Evolutionary conservation across 2,888 invertebrate species (phyloP).

Genomic region (Zygaena filipendulae): DNA sequence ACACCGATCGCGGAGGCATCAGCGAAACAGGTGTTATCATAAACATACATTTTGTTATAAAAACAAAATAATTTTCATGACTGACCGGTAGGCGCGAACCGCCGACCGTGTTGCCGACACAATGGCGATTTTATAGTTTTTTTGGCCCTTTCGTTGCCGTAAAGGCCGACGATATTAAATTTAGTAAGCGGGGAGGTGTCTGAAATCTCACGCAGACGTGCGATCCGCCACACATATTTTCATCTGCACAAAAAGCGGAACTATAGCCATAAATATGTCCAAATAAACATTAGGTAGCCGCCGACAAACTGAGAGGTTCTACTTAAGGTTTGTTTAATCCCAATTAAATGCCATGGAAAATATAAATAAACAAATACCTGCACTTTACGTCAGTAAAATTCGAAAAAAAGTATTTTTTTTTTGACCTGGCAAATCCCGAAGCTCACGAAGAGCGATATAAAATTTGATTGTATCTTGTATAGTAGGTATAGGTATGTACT

Average conservation of each 20-base stretch:
- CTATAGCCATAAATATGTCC: slow-evolving; percentile 71
- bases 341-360: too few species aligned
- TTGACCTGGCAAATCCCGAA: too few species aligned
- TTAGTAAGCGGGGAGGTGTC: slow-evolving; percentile 69
- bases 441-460: too few species aligned
- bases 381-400: too few species aligned
- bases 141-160: slow-evolving; percentile 51
- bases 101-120: slow-evolving; percentile 64
- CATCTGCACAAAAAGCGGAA: slow-evolving; percentile 67
- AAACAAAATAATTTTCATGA: slow-evolving; percentile 69
- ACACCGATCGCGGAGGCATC: slow-evolving; percentile 67
- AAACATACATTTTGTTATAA: slow-evolving; percentile 68
- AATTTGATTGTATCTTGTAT: too few species aligned
- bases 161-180: slow-evolving; percentile 66
- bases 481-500: too few species aligned
- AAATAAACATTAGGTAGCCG: slow-evolving; percentile 68
- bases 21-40: slow-evolving; percentile 69
- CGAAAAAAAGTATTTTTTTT: too few species aligned
- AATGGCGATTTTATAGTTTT: slow-evolving; percentile 63
- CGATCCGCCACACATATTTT: slow-evolving; percentile 71
- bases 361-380: too few species aligned
- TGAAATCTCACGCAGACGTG: slow-evolving; percentile 69
- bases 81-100: slow-evolving; percentile 65
- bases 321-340: too few species aligned
- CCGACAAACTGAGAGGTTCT: slow-evolving; percentile 42